These are phyloP conservation scores for Porites cylindrica DNA, from an alignment of 92 coral and sea anemone species.

Conservation along the genomic window DNA sequence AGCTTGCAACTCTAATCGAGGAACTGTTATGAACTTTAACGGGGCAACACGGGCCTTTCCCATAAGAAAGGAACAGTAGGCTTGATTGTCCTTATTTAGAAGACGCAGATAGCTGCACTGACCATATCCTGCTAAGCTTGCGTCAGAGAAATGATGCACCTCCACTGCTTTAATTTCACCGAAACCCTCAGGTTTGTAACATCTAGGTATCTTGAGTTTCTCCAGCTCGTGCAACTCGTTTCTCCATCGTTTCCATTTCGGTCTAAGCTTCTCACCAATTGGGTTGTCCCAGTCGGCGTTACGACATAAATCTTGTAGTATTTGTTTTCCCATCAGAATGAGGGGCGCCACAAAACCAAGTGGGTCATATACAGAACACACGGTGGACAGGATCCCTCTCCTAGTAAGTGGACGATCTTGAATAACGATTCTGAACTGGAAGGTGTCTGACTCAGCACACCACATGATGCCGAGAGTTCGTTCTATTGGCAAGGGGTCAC, in stretches of 20 bases:
- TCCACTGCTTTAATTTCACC: too few relatives aligned
- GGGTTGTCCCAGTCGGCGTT: slow-evolving; percentile 63
- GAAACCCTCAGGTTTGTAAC: too few relatives aligned
- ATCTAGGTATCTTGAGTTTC: neutral
- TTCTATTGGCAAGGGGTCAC: slow-evolving; percentile 55
- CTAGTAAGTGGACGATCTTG: slow-evolving; percentile 66
- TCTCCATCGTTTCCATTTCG: slow-evolving; percentile 61
- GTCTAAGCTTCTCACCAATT: slow-evolving; percentile 22
- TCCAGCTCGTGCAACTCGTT: slow-evolving; percentile 34
- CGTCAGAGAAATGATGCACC: too few relatives aligned
- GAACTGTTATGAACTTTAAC: too few relatives aligned
- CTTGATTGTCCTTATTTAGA: too few relatives aligned
- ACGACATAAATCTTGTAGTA: slow-evolving; percentile 64
- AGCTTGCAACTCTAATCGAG: too few relatives aligned
- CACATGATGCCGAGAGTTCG: slow-evolving; percentile 63
- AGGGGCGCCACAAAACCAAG: slow-evolving; percentile 64
- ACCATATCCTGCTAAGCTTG: too few relatives aligned
- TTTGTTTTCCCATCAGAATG: slow-evolving; percentile 63
- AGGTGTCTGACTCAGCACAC: slow-evolving; percentile 57
- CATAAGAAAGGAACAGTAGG: too few relatives aligned
- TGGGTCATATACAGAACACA: slow-evolving; percentile 59
- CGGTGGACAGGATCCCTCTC: slow-evolving; percentile 66
- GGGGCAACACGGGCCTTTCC: too few relatives aligned
- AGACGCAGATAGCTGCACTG: too few relatives aligned
- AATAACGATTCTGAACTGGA: slow-evolving; percentile 62